phyloP scores from a whole-genome alignment of 2,797 vertebrate genomes.

The Ctenochaetus hawaiiensis region DNA sequence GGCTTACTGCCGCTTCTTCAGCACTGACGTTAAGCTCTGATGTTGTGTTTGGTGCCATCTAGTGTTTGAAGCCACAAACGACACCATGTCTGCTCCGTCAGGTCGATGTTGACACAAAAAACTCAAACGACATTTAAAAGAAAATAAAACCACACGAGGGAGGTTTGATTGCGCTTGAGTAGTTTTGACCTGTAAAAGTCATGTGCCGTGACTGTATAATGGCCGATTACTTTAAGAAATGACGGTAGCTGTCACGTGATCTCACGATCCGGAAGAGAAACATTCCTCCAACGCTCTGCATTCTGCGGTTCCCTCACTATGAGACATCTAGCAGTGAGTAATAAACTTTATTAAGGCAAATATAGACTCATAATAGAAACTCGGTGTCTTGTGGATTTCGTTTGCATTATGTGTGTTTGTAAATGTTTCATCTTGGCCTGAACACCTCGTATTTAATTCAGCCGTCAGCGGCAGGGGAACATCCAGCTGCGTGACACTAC shows the following conservation, averaged over 20 bases:
- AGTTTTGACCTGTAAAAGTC: neutral
- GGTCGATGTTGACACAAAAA: neutral
- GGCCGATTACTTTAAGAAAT: neutral
- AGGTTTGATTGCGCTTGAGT: accelerated
- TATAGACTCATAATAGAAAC: no score
- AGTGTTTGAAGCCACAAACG: no score
- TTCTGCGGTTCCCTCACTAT: neutral
- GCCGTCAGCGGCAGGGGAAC: no score
- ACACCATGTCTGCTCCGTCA: no score
- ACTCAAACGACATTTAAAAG: neutral
- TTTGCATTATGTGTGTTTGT: no score
- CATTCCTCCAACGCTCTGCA: no score
- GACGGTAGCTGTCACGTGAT: conserved; percentile 1
- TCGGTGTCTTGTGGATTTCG: neutral
- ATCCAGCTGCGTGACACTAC: neutral
- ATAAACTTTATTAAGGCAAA: no score
- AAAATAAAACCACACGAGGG: no score
- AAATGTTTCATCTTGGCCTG: neutral
- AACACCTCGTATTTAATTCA: neutral
- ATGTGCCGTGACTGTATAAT: neutral
- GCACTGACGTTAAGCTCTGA: no score
- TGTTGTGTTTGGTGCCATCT: no score
- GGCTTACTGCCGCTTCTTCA: no score
- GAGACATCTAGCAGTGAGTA: neutral
- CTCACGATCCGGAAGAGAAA: conserved; percentile 19